These are phyloP conservation scores for Paelopatides confundens DNA, from an alignment of 53 echinoderm and acorn worm species.

Conservation along the genomic window DNA sequence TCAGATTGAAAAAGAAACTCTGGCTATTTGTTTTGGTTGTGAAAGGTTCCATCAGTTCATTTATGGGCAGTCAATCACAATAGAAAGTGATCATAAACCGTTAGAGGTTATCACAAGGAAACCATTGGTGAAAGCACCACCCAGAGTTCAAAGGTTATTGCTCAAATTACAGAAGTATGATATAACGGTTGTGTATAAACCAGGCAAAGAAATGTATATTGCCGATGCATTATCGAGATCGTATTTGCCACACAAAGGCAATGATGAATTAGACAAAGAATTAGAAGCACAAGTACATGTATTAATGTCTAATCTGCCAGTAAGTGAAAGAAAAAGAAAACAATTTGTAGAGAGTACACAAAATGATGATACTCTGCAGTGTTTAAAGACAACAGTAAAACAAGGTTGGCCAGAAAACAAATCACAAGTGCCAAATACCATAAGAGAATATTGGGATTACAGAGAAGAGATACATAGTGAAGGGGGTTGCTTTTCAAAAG, in stretches of 20 bases:
- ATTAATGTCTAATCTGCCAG: slow-evolving; percentile 30
- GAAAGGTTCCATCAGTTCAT: slow-evolving; percentile 48
- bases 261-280: slow-evolving; percentile 2
- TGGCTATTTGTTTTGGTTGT: slow-evolving; percentile 14
- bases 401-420: slow-evolving; percentile 46
- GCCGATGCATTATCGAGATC: slow-evolving; percentile 60
- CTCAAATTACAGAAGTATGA: slow-evolving; percentile 56
- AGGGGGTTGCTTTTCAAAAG: slow-evolving; percentile 34
- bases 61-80: neutral
- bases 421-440: slow-evolving; percentile 1
- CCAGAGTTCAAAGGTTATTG: slow-evolving; percentile 59
- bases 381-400: slow-evolving; percentile 6
- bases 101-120: slow-evolving; percentile 36
- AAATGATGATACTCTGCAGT: slow-evolving; percentile 52
- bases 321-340: slow-evolving; percentile 15
- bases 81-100: slow-evolving; percentile 54
- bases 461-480: slow-evolving; percentile 29
- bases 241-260: slow-evolving; percentile 25
- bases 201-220: slow-evolving; percentile 54
- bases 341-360: slow-evolving; percentile 17
- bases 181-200: slow-evolving; percentile 23
- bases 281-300: slow-evolving; percentile 28
- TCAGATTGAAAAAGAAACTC: slow-evolving; percentile 57
- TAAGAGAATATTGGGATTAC: slow-evolving; percentile 57
- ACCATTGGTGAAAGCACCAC: slow-evolving; percentile 34